Evolutionary conservation across 2,113 vertebrate genomes (phyloP), one percentile per base, ranked within the genome.

Genomic region (Psilopogon haemacephalus): DNA sequence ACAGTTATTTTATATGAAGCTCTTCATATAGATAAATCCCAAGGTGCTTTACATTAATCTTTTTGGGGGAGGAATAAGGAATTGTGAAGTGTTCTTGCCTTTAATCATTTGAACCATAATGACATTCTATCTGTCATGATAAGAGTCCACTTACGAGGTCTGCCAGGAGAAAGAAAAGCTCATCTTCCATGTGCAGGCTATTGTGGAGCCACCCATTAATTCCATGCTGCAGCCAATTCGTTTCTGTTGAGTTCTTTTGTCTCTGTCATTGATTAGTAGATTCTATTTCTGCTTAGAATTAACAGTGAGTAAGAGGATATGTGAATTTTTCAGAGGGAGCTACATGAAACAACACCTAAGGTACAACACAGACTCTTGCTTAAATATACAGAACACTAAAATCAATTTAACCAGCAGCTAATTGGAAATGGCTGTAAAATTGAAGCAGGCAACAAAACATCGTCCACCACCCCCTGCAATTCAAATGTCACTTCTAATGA

Each of bases 11-110:
- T 38, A 63, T 44, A 65, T 38, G 28, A 81, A 72, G 68, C 46
- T 78, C 89, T 90, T 35, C 46, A 69, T 26, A 15, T 89, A 94
- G 67, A 70, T 65, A 80, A 89, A 94, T 84, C 63, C 55, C n/a
- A 83, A 91, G 68, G 84, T 64, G 84, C 9, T 79, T 86, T 84
- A 27, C 12, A 32, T 82, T 84, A 75, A 67, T 95, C 92, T 94
- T 89, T 94, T 27, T 32, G 20, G 19, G 9, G 33, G 42, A 72
- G 60, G 15, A 32, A 81, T 23, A 64, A 42, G n/a, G 26, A 17
- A 17, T 54, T 84, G 68, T 62, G 68, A 35, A 28, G 16, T 90
- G 40, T 84, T 94, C 64, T 72, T 89, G 32, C 28, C 6, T 95
- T 90, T 80, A 89, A 86, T 81, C 4, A 15, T 40, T 35, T 91